Percentiles rank a stretch among this genome's conserved stretches.
phyloP scores from a whole-genome alignment of 1,140 invertebrate species.

The Neodiprion fabricii region DNA sequence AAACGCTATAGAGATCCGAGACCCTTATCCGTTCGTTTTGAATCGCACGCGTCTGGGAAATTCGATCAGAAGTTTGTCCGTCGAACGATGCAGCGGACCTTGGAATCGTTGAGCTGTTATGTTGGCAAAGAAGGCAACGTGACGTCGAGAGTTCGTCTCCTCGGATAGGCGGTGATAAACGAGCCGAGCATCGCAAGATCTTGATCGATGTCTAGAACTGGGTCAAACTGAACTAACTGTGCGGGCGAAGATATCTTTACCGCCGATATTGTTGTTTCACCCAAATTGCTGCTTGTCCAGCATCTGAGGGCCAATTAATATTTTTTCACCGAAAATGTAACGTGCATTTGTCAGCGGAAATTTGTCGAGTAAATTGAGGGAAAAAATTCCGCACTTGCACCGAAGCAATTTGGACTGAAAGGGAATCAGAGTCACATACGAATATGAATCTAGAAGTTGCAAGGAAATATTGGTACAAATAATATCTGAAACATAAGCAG shows the following conservation, averaged over 20 bases:
- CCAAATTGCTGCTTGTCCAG: constrained; percentile 13
- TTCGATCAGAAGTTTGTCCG: not conserved
- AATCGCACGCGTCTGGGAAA: not conserved
- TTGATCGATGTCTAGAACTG: not conserved
- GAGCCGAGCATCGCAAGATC: not conserved
- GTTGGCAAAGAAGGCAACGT: not conserved
- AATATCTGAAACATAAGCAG: not conserved
- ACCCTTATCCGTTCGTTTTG: not conserved
- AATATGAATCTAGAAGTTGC: not conserved
- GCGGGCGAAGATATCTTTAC: not conserved
- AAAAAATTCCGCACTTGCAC: no score
- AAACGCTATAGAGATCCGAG: not conserved
- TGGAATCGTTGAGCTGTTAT: no score
- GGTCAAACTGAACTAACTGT: constrained; percentile 1
- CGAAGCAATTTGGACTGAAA: not conserved
- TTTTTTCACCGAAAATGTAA: not conserved
- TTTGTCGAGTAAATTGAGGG: not conserved
- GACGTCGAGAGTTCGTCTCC: not conserved
- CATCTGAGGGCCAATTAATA: not conserved
- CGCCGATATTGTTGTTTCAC: constrained; percentile 8
- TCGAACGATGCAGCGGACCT: not conserved
- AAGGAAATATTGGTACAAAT: not conserved
- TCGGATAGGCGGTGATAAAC: not conserved
- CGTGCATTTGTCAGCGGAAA: not conserved
- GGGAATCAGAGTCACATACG: not conserved